phyloP scores from a whole-genome alignment of 2,797 vertebrate genomes.

The Alauda arvensis region DNA sequence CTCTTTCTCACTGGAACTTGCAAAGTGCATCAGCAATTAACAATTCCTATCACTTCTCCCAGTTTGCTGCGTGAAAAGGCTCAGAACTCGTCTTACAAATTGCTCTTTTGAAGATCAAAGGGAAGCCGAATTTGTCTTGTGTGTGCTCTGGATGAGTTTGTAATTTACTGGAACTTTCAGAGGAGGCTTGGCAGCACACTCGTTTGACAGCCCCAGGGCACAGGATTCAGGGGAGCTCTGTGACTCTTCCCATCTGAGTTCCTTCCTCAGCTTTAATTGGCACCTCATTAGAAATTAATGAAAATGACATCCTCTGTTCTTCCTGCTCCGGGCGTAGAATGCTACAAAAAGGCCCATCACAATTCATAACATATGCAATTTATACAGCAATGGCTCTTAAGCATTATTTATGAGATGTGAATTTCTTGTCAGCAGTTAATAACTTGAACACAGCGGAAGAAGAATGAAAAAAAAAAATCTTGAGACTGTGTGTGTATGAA shows the following conservation, averaged over 20 bases:
- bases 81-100: conserved; percentile 80
- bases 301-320: conserved; percentile 82
- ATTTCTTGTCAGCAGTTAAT: conserved; percentile 80
- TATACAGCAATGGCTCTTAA: conserved; percentile 76
- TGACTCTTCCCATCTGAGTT: conserved; percentile 72
- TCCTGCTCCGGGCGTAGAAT: conserved; percentile 73
- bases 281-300: conserved; percentile 86
- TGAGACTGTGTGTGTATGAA: conserved; percentile 12
- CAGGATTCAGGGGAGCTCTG: conserved; percentile 71
- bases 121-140: conserved; percentile 70
- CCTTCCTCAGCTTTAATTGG: conserved; percentile 80
- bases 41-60: conserved; percentile 74
- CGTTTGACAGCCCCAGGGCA: conserved; percentile 68
- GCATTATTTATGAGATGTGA: conserved; percentile 82
- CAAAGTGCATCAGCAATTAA: conserved; percentile 72
- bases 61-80: conserved; percentile 63
- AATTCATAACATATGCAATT: conserved; percentile 80
- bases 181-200: conserved; percentile 59
- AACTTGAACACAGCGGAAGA: conserved; percentile 62
- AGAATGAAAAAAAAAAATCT: conserved; percentile 43
- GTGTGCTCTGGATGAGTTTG: conserved; percentile 69
- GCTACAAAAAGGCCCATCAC: conserved; percentile 78
- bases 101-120: conserved; percentile 85
- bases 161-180: conserved; percentile 77
- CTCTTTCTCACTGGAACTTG: conserved; percentile 43